Base-by-base conservation (phyloP, 2,888 invertebrate genomes). In the Pammene aurita region DNA sequence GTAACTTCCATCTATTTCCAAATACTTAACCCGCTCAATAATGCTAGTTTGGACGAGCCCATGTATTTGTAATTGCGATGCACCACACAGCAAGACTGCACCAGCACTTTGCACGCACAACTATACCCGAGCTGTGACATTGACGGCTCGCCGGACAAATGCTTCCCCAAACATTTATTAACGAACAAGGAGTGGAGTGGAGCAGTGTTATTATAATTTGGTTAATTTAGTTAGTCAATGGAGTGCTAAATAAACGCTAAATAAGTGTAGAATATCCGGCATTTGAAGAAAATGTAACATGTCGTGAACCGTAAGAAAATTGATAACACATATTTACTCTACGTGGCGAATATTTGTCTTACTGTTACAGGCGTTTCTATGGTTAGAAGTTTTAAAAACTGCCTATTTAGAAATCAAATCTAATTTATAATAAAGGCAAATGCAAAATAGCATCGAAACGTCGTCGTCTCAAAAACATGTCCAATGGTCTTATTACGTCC, bases 121-220 rank as follows among this genome's bases (percentile, higher is more conserved):
- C 67, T 67, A 63, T 48, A 50, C 66, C 55, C 57, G 62, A 86
- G 85, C 80, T 86, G 84, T 84, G 89, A 92, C 92, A 90, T 86
- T 92, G 91, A 92, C 90, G 89, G 84, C 84, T 86, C 83, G 84
- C 85, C 84, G 88, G 89, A 91, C 91, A 88, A 89, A 84, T 86
- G 88, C 83, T 84, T 82, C 86, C 87, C 90, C 87, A 85, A 89
- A 90, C 91, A 89, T 91, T 90, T 90, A 89, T 88, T 88, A 87
- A 81, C 74, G 86, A 84, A 84, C 75, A 80, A n/a, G 16, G 72
- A 78, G 74, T 73, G 55, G 1, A 0, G 38, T 85, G 65, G 72
- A 72, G 63, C 34, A 0, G 42, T 35, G 41, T 16, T n/a, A n/a
- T 52, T n/a, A 14, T 13, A 9, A n/a, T n/a, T n/a, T n/a, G 42